Conservation (phyloP, 2,888 invertebrate genomes). For the Synergus japonicus region DNA sequence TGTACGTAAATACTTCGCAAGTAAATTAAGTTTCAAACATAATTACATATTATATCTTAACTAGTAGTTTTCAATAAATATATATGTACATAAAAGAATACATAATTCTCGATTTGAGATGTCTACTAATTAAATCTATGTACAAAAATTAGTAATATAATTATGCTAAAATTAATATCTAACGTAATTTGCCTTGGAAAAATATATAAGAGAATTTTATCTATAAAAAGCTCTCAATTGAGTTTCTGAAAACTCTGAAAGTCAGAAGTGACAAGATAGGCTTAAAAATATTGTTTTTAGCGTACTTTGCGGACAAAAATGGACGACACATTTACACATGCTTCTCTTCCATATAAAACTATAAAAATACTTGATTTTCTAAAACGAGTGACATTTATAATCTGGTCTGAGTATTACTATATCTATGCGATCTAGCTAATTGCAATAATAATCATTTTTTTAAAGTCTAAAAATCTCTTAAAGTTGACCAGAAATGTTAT, state of each 20-base stretch:
- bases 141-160: conserved; percentile 32
- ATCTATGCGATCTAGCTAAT: background rate
- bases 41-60: too few species aligned
- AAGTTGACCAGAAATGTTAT: conserved; percentile 12
- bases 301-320: conserved; percentile 6
- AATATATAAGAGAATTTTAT: background rate
- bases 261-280: conserved; percentile 20
- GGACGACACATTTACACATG: conserved; percentile 19
- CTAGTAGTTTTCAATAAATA: conserved; percentile 6
- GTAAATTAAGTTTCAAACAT: too few species aligned
- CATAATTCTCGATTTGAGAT: conserved; percentile 9
- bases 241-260: background rate
- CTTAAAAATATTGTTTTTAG: background rate
- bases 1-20: too few species aligned
- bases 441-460: background rate
- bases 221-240: background rate
- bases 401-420: background rate
- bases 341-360: conserved; percentile 27
- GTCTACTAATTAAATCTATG: conserved; percentile 24
- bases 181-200: background rate
- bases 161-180: background rate
- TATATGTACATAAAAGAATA: conserved; percentile 5
- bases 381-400: background rate
- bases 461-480: conserved; percentile 18
- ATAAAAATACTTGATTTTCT: conserved; percentile 34